phyloP scores from a whole-genome alignment of 2,113 vertebrate species.

The Gymnarchus niloticus region DNA sequence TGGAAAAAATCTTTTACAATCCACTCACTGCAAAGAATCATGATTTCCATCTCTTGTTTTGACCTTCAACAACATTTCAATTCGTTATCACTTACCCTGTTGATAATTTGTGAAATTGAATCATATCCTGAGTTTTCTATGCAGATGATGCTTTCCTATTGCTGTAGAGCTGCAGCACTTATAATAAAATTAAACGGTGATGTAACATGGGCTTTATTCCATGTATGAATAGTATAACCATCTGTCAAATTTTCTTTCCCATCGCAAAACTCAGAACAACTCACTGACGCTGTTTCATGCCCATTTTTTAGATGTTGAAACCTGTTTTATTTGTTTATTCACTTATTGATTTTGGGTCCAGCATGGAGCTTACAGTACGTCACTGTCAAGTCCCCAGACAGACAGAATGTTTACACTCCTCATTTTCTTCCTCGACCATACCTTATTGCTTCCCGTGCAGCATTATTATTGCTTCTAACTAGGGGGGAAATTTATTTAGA shows the following conservation, averaged over 20 bases:
- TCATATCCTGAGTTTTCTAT: background rate
- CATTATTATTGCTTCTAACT: conserved; percentile 65
- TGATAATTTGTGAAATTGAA: background rate
- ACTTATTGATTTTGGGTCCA: conserved; percentile 26
- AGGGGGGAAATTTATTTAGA: conserved; percentile 70
- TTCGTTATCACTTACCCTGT: background rate
- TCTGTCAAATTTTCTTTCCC: conserved; percentile 31
- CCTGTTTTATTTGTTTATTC: conserved; percentile 36
- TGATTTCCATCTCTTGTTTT: no score
- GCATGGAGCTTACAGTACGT: conserved; percentile 33
- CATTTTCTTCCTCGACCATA: conserved; percentile 61
- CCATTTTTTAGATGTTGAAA: conserved; percentile 39
- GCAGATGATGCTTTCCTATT: conserved; percentile 14
- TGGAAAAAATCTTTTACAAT: no score
- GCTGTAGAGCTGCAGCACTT: conserved; percentile 24
- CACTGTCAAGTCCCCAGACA: conserved; percentile 18
- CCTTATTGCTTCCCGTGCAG: conserved; percentile 60
- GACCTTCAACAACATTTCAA: no score
- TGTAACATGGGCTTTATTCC: background rate
- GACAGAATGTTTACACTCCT: conserved; percentile 63
- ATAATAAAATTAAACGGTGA: background rate
- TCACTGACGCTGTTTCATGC: conserved; percentile 28
- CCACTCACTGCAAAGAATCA: no score
- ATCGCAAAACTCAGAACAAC: conserved; percentile 23
- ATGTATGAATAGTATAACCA: no score